phyloP scores from a whole-genome alignment of 2,113 vertebrate species.

The Laticauda laticaudata region DNA sequence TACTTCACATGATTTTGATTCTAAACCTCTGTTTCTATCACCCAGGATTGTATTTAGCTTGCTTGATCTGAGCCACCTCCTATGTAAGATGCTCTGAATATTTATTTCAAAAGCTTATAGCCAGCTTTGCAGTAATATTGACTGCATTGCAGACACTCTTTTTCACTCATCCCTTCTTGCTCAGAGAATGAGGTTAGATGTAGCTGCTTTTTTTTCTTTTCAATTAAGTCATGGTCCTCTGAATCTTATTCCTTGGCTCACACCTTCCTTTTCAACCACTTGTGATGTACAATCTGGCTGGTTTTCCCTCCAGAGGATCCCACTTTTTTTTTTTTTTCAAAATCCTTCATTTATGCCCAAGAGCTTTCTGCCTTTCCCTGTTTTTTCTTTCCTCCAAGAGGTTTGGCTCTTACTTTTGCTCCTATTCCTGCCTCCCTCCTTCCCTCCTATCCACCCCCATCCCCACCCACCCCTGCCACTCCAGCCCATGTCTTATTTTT shows the following conservation, averaged over 20 bases:
- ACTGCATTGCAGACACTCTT: slow-evolving; percentile 66
- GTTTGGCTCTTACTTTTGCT: not conserved
- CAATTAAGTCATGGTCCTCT: slow-evolving; percentile 24
- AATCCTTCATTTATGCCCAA: slow-evolving; percentile 36
- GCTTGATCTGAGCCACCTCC: not conserved
- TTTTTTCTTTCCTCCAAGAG: slow-evolving; percentile 41
- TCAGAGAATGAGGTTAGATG: slow-evolving; percentile 59
- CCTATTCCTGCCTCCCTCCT: slow-evolving; percentile 43
- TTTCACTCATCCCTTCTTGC: slow-evolving; percentile 31
- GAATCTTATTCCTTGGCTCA: slow-evolving; percentile 52
- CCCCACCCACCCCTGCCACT: slow-evolving; percentile 56
- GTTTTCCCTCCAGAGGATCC: slow-evolving; percentile 55
- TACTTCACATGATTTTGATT: not conserved
- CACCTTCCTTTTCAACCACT: slow-evolving; percentile 56
- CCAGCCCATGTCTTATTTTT: slow-evolving; percentile 60
- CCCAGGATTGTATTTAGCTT: not conserved
- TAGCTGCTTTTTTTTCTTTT: slow-evolving; percentile 54
- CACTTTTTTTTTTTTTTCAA: not conserved
- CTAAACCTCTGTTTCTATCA: not conserved
- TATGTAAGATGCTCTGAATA: not conserved
- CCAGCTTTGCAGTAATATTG: slow-evolving; percentile 61
- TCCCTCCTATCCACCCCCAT: slow-evolving; percentile 31
- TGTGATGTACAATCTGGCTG: slow-evolving; percentile 52
- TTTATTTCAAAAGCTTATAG: slow-evolving; percentile 22
- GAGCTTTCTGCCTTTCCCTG: slow-evolving; percentile 14